These are phyloP conservation scores for Nemopilema nomurai DNA, from an alignment of 30 jellyfish, hydroid and myxozoan genomes.

Conservation along the genomic window DNA sequence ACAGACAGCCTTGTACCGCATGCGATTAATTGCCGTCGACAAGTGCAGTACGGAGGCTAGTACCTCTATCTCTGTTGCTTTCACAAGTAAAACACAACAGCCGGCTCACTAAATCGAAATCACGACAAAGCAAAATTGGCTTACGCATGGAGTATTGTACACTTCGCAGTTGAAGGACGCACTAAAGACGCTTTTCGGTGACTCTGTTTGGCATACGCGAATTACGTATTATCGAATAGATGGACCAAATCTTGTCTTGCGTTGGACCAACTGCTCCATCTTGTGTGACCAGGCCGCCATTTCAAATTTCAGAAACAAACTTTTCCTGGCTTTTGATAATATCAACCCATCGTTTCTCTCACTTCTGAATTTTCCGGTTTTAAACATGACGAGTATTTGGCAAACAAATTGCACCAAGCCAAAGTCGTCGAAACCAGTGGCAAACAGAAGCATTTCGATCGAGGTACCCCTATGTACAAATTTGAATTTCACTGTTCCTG, in stretches of 20 bases:
- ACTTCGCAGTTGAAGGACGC: slow-evolving; percentile 43
- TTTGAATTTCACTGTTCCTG: slow-evolving; percentile 50
- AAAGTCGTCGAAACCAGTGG: slow-evolving; percentile 58
- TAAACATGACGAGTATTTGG: slow-evolving; percentile 24
- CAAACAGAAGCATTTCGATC: slow-evolving; percentile 32
- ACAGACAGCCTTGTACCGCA: slow-evolving; percentile 45
- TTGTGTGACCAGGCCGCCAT: slow-evolving; percentile 44
- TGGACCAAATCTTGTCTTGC: neutral
- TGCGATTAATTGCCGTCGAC: slow-evolving; percentile 62
- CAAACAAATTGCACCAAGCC: slow-evolving; percentile 47
- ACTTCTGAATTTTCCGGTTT: slow-evolving; percentile 22
- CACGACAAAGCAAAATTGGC: slow-evolving; percentile 5
- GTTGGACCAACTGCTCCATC: slow-evolving; percentile 42
- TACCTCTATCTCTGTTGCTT: slow-evolving; percentile 28
- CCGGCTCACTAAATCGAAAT: slow-evolving; percentile 24
- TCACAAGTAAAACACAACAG: neutral
- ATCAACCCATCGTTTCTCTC: slow-evolving; percentile 31
- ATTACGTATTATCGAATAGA: slow-evolving; percentile 4
- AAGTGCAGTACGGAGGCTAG: slow-evolving; percentile 66
- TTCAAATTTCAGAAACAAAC: slow-evolving; percentile 2
- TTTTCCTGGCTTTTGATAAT: slow-evolving; percentile 39
- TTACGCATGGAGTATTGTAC: slow-evolving; percentile 26
- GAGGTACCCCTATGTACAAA: slow-evolving; percentile 63
- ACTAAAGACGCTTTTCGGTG: slow-evolving; percentile 15
- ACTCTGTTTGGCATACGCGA: neutral